A percentile compares a stretch with the other conserved stretches of the same genome.
phyloP scores from a whole-genome alignment of 2,113 vertebrate genomes.

The Gymnocephalus cernua region DNA sequence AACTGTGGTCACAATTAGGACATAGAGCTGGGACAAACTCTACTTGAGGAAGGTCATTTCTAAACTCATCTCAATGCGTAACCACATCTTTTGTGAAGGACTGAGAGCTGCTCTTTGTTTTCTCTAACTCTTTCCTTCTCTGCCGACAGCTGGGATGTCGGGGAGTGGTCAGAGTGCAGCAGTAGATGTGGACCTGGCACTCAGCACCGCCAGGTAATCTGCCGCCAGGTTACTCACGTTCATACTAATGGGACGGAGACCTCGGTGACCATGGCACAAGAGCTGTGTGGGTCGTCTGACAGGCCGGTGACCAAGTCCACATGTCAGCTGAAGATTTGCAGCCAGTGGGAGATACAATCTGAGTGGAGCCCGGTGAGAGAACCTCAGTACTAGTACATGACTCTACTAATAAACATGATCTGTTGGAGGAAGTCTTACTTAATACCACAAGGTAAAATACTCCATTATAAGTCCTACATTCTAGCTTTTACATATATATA shows the following conservation, averaged over 20 bases:
- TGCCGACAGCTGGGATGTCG: constrained; percentile 91
- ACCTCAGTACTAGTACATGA: background rate
- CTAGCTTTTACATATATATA: background rate
- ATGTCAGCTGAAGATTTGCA: constrained; percentile 97
- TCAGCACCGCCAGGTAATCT: constrained; percentile 94
- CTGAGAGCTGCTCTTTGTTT: background rate
- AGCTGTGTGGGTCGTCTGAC: constrained; percentile 88
- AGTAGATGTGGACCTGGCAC: constrained; percentile 92
- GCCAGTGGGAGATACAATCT: constrained; percentile 93
- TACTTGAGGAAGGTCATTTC: constrained; percentile 1
- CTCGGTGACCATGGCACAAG: constrained; percentile 81
- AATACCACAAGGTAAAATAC: background rate
- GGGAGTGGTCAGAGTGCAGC: constrained; percentile 97
- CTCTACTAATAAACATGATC: background rate
- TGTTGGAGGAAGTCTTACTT: background rate
- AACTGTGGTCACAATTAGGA: constrained; percentile 18
- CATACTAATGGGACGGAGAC: constrained; percentile 82
- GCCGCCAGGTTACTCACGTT: constrained; percentile 86
- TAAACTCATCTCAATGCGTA: constrained; percentile 11
- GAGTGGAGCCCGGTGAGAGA: constrained; percentile 92
- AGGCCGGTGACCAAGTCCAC: constrained; percentile 89
- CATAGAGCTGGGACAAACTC: background rate
- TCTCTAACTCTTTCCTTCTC: constrained; percentile 8
- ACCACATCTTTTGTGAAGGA: constrained; percentile 2
- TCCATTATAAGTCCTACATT: background rate